Evolutionary conservation across 1,140 invertebrate species (phyloP), one percentile per base, ranked within the genome.

Genomic region (Sipha flava): DNA sequence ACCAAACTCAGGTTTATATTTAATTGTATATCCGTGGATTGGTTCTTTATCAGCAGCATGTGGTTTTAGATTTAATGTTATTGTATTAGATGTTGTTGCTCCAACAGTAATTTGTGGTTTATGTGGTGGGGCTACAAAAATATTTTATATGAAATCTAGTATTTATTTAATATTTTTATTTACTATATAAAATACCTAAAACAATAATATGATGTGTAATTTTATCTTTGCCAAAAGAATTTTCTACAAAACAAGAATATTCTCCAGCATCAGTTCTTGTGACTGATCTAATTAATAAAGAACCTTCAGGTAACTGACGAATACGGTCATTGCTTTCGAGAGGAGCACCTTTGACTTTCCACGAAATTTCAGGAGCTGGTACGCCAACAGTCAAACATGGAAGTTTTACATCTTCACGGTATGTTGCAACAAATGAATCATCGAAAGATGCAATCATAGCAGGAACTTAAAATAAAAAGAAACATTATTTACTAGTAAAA

Each of bases 381-480:
- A 94, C 90, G 26, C 96, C 95, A 16, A 97, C 95, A 57, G 95
- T 93, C 26, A 95, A 87, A 84, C 96, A 98, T 0, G 94, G 94
- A 81, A 98, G 87, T 83, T 94, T 95, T 0, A 96, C 92, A 84
- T 95, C 93, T 87, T 96, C 93, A 85, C 94, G 94, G 86, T 94
- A 95, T 1, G 93, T 95, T 1, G 93, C 93, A 12, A 92, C 93
- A 85, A 95, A 95, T 34, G 92, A 92, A 84, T 95, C 94, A 85
- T 95, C 94, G 85, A 96, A 96, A 0, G 94, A 96, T 54, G 94
- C 94, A 82, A 95, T 95, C 85, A 95, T 95, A 7, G 94, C 94
- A 62, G 95, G 95, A 81, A 96, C 95, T 94, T 83, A 79, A 86
- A 86, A 80, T 79, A 82, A 81, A 80, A 14, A 59, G n/a, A 72